phyloP scores from a whole-genome alignment of 2,888 invertebrate genomes.

The Celastrina argiolus region DNA sequence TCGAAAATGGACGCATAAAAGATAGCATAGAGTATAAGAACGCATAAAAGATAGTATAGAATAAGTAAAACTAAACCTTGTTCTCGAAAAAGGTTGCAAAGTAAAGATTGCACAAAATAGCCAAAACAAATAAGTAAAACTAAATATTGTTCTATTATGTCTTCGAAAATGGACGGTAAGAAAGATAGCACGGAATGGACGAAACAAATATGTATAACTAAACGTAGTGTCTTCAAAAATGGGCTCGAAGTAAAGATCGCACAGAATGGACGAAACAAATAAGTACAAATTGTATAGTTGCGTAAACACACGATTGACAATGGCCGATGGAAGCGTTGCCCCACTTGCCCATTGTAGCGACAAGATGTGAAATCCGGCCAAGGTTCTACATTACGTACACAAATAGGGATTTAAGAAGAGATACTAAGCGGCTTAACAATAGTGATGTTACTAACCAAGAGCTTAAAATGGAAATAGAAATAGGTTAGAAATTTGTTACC shows the following conservation, averaged over 20 bases:
- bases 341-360: slow-evolving; percentile 62
- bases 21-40: too few species aligned
- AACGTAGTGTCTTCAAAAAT: not conserved
- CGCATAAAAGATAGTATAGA: too few species aligned
- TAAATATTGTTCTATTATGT: not conserved
- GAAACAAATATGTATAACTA: not conserved
- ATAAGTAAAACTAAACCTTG: too few species aligned
- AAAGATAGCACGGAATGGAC: not conserved
- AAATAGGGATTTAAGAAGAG: slow-evolving; percentile 17
- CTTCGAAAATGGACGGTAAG: not conserved
- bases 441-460: slow-evolving; percentile 1
- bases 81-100: too few species aligned
- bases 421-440: slow-evolving; percentile 9
- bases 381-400: slow-evolving; percentile 40
- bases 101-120: too few species aligned
- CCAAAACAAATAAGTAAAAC: too few species aligned
- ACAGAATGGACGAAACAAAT: slow-evolving; percentile 4
- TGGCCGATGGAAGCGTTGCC: slow-evolving; percentile 50
- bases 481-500: not conserved
- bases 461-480: not conserved
- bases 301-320: slow-evolving; percentile 54
- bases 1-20: too few species aligned
- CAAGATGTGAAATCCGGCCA: slow-evolving; percentile 68
- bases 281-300: slow-evolving; percentile 32
- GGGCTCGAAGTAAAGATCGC: slow-evolving; percentile 3